A percentile compares a stretch with the other conserved stretches of the same genome.
These are phyloP conservation scores for Helostoma temminkii DNA, from an alignment of 2,797 vertebrate genomes.

Conservation along the genomic window DNA sequence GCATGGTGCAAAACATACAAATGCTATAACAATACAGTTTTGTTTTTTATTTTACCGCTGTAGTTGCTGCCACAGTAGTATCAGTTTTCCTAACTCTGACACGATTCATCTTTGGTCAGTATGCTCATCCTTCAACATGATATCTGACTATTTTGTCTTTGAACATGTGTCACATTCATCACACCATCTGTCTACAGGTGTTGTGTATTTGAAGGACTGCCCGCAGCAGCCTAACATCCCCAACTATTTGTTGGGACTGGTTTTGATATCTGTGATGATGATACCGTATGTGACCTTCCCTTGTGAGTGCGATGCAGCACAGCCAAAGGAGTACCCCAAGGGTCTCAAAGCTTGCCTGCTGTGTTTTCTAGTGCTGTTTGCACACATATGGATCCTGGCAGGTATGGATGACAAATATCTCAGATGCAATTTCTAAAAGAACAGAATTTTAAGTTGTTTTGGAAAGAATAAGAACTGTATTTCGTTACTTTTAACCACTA, in stretches of 20 bases:
- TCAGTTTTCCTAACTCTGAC: neutral
- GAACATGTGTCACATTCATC: neutral
- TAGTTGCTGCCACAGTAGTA: neutral
- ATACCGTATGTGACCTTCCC: neutral
- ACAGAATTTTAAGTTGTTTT: too few species aligned
- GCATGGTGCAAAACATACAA: too few species aligned
- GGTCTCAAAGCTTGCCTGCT: conserved; percentile 7
- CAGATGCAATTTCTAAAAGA: neutral
- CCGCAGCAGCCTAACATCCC: conserved; percentile 61
- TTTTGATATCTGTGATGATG: neutral
- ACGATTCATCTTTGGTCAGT: conserved; percentile 37
- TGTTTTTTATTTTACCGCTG: neutral
- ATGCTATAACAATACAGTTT: neutral
- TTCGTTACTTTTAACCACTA: neutral
- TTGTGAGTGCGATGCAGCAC: conserved; percentile 2
- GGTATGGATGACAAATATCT: conserved; percentile 16
- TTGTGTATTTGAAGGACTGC: conserved; percentile 47
- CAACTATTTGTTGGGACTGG: conserved; percentile 51
- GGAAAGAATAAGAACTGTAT: too few species aligned
- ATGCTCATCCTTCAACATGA: neutral
- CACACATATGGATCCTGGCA: neutral
- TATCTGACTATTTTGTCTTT: neutral
- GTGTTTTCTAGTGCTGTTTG: accelerated
- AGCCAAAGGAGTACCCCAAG: neutral
- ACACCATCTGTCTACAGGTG: conserved; percentile 23